Conservation (phyloP, 2,113 vertebrate species). For the Calyptommatus sinebrachiatus region DNA sequence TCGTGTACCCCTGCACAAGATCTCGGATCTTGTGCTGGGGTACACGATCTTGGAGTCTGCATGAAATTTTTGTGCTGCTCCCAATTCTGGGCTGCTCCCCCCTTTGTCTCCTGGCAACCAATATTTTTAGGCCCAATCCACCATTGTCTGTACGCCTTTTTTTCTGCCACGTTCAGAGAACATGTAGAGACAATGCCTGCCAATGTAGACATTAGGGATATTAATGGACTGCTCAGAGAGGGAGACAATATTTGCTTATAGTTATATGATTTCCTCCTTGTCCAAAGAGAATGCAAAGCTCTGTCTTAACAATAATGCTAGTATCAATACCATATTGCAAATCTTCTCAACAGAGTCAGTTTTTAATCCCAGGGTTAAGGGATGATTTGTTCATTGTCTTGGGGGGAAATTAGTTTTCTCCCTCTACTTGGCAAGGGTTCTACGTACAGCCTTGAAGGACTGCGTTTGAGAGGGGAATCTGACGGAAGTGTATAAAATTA, state of each 20-base stretch:
- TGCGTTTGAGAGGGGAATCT: too few species aligned
- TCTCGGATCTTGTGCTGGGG: too few species aligned
- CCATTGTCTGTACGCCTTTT: too few species aligned
- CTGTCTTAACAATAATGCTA: background rate
- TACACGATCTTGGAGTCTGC: too few species aligned
- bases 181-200: background rate
- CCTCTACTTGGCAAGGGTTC: too few species aligned
- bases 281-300: background rate
- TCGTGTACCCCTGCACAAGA: too few species aligned
- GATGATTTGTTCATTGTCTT: background rate
- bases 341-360: background rate
- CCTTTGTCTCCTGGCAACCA: too few species aligned
- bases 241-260: background rate
- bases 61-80: background rate
- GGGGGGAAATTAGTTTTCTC: background rate
- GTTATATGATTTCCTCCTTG: background rate
- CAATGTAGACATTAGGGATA: background rate
- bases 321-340: background rate
- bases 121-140: too few species aligned
- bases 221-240: background rate
- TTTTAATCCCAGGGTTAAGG: background rate
- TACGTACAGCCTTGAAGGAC: too few species aligned
- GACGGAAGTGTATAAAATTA: too few species aligned
- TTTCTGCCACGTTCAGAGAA: background rate
- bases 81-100: too few species aligned